Percentiles rank a stretch among this genome's conserved stretches.
Conservation (phyloP, 2,113 vertebrate species). For the Protomyctophum bolini region DNA sequence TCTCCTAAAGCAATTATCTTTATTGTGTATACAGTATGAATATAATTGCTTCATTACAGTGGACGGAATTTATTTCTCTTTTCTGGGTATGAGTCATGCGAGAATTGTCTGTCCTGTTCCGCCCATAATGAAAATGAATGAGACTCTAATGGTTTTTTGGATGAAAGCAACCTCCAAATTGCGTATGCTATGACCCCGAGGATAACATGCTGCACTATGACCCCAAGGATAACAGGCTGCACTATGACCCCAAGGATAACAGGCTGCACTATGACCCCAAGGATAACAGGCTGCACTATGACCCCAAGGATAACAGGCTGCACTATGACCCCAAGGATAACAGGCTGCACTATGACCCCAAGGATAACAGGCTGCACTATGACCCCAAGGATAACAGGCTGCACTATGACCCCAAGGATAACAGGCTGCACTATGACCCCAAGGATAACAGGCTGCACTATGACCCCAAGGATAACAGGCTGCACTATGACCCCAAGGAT, state of each 20-base stretch:
- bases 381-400: no score
- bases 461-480: not conserved
- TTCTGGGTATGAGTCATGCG: no score
- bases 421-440: not conserved
- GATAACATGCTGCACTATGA: not conserved
- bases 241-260: not conserved
- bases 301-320: no score
- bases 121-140: no score
- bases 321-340: not conserved
- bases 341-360: not conserved
- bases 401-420: not conserved
- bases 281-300: not conserved
- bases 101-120: no score
- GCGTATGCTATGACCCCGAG: not conserved
- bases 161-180: not conserved
- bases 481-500: not conserved
- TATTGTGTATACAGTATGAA: no score
- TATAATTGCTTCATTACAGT: no score
- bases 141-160: not conserved
- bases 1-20: no score
- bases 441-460: not conserved
- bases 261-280: not conserved
- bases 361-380: not conserved
- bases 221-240: no score
- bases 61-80: no score